These are phyloP conservation scores for Lochmaea crataegi DNA, from an alignment of 2,888 invertebrate genomes.

Conservation along the genomic window DNA sequence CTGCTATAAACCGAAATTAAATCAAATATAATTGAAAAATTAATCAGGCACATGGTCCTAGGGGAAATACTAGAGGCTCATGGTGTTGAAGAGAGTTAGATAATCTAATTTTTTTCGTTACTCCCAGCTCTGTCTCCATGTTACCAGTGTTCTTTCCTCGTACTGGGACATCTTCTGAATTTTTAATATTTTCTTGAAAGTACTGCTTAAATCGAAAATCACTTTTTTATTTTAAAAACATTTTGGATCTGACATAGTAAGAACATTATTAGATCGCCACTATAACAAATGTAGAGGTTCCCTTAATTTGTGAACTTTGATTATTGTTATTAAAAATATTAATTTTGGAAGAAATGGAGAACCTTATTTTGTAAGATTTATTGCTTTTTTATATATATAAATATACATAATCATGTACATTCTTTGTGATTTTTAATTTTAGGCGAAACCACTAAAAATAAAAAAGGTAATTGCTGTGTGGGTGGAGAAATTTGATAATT, in stretches of 20 bases:
- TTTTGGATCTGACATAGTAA: slow-evolving; percentile 9
- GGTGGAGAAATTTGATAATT: not conserved
- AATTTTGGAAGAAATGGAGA: slow-evolving; percentile 11
- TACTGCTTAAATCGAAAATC: not conserved
- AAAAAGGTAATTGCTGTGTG: not conserved
- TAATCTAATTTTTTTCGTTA: too few species aligned
- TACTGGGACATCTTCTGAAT: too few species aligned
- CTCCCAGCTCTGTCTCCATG: too few species aligned
- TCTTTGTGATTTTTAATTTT: slow-evolving; percentile 5
- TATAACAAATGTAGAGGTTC: too few species aligned
- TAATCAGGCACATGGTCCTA: too few species aligned
- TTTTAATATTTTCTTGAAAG: not conserved
- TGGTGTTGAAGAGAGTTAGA: too few species aligned
- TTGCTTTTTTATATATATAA: not conserved
- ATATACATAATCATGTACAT: not conserved
- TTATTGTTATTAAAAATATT: slow-evolving; percentile 15
- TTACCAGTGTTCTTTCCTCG: too few species aligned
- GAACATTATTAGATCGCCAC: slow-evolving; percentile 10
- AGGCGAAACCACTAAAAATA: not conserved
- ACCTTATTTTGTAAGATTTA: not conserved
- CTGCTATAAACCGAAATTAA: too few species aligned
- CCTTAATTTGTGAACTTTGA: not conserved
- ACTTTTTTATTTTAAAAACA: slow-evolving; percentile 7
- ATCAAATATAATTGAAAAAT: too few species aligned
- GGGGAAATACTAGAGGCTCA: too few species aligned